These are phyloP conservation scores for Caenorhabditis remanei DNA, from an alignment of 1,140 invertebrate species.

Conservation along the genomic window DNA sequence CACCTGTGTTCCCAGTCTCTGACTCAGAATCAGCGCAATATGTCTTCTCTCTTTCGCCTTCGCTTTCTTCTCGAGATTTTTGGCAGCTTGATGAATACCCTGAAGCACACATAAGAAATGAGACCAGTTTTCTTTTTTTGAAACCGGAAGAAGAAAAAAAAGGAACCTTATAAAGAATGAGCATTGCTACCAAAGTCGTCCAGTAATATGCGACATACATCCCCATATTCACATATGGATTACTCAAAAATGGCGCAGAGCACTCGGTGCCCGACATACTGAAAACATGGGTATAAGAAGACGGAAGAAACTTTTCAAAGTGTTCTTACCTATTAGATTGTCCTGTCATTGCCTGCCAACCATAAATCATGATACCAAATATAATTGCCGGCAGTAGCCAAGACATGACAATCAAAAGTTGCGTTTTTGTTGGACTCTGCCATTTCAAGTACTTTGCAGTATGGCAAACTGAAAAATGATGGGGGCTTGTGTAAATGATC, in stretches of 20 bases:
- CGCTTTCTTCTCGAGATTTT: constrained; percentile 77
- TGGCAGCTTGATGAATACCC: constrained; percentile 78
- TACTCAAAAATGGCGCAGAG: constrained; percentile 75
- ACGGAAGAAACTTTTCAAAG: not conserved
- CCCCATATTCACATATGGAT: constrained; percentile 78
- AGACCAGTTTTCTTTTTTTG: constrained; percentile 20
- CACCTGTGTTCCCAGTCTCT: constrained; percentile 77
- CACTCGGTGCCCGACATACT: constrained; percentile 73
- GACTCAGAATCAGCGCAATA: constrained; percentile 76
- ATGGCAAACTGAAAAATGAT: constrained; percentile 79
- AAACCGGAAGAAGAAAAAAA: constrained; percentile 16
- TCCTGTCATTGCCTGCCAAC: constrained; percentile 74
- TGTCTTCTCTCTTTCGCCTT: constrained; percentile 77
- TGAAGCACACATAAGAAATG: constrained; percentile 63
- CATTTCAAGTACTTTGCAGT: constrained; percentile 77
- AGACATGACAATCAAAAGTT: constrained; percentile 74
- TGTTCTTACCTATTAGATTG: constrained; percentile 49
- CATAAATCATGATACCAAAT: constrained; percentile 77
- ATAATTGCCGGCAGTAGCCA: constrained; percentile 75
- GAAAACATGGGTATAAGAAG: constrained; percentile 24
- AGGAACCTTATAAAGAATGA: constrained; percentile 76
- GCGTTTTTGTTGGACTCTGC: constrained; percentile 75
- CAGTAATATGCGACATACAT: constrained; percentile 78
- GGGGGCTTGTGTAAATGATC: not conserved
- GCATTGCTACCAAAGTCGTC: constrained; percentile 77